Base-by-base conservation (phyloP, 2,797 vertebrate genomes). In the Malurus splendens region DNA sequence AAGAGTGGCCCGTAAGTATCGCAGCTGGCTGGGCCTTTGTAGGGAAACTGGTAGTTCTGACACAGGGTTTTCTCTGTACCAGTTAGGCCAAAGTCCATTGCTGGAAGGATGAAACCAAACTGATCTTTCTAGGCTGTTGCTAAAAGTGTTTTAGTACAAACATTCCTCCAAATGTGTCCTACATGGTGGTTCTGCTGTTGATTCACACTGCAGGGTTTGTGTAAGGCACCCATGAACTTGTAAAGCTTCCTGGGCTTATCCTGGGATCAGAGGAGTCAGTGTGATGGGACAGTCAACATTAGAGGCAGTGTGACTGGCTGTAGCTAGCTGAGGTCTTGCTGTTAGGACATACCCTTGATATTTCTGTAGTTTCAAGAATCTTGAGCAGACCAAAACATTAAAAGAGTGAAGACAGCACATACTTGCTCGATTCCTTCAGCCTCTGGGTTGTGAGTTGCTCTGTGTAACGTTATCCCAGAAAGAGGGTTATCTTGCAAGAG, bases 1-100 rank as follows among this genome's bases (percentile, higher is more conserved):
- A 97, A 54, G 98, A 99, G 81, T 97, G 98, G 96, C 96, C 98
- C 20, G 98, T 99, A 90, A 96, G 97, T 97, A 79, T 30, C 68
- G 20, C 78, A 45, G 24, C 3, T 86, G 41, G 10, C 52, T 32
- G 52, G 51, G 18, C 8, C 25, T 89, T 32, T 59, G 44, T 55
- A 39, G 59, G 51, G 32, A 1, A 3, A 3, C n/a, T 55, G 56
- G 13, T 23, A 4, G 12, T 13, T 71, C 24, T 51, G 51, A 6
- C 10, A 9, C 32, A 15, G 25, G 18, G 22, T 59, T 78, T 52
- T 45, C 20, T 45, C 15, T 54, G 19, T 48, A 2, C 24, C 25
- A 18, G 3, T 62, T 42, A 39, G 2, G 28, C 25, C 25, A 24
- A 33, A 57, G 36, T 25, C 20, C 17, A 5, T 38, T 28, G 24